Percentiles rank a stretch among this genome's conserved stretches.
phyloP scores from a whole-genome alignment of 2,797 vertebrate genomes.

The Avahi laniger region DNA sequence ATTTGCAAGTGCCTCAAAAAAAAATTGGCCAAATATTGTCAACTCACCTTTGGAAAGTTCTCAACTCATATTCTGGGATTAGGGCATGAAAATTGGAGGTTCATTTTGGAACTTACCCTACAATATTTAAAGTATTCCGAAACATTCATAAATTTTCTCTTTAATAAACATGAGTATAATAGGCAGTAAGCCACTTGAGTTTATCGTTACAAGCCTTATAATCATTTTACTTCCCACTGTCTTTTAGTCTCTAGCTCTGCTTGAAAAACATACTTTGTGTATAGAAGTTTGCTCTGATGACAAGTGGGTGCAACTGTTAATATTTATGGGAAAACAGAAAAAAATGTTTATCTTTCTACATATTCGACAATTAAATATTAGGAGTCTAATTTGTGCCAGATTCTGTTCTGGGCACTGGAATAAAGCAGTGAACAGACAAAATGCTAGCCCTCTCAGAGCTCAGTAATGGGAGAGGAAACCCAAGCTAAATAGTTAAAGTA shows the following conservation, averaged over 20 bases:
- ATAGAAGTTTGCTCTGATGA: background rate
- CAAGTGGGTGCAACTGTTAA: background rate
- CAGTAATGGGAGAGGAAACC: background rate
- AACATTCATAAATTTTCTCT: background rate
- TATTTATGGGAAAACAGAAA: background rate
- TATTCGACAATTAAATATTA: background rate
- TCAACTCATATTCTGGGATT: background rate
- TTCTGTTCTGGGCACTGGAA: background rate
- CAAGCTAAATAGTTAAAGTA: background rate
- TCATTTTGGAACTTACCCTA: background rate
- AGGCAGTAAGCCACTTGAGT: background rate
- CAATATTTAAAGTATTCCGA: background rate
- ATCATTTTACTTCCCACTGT: background rate
- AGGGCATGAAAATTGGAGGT: background rate
- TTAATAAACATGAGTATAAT: background rate
- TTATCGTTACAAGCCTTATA: background rate
- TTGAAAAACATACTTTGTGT: background rate
- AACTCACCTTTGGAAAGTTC: background rate
- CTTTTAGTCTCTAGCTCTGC: background rate
- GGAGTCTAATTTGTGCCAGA: background rate
- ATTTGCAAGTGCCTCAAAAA: background rate
- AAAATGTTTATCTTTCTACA: background rate
- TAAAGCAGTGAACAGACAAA: background rate
- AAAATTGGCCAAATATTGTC: background rate
- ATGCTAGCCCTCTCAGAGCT: background rate